Percentiles rank a stretch among this genome's conserved stretches.
Evolutionary conservation across 2,888 invertebrate genomes (phyloP).

Genomic region (Geotrupes spiniger): DNA sequence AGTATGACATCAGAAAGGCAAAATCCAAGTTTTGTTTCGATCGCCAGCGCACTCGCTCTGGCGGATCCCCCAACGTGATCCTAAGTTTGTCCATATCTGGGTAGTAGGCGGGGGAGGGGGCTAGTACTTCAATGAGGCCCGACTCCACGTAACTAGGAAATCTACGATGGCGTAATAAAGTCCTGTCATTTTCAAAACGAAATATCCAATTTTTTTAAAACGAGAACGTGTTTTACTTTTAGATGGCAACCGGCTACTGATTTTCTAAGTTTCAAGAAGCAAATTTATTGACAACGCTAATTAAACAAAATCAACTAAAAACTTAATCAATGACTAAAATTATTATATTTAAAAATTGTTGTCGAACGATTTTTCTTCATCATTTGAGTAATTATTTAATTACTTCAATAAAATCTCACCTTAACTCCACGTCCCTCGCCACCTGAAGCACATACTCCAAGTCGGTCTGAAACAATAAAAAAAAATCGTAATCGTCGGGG

Average conservation of each 20-base stretch:
- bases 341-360: too few species aligned
- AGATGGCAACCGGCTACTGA: too few species aligned
- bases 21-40: slow-evolving; percentile 95
- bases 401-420: slow-evolving; percentile 53
- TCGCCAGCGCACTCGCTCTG: slow-evolving; percentile 84
- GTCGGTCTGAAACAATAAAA: slow-evolving; percentile 61
- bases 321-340: too few species aligned
- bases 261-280: too few species aligned
- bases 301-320: too few species aligned
- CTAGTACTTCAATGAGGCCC: slow-evolving; percentile 85
- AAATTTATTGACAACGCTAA: too few species aligned
- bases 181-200: too few species aligned
- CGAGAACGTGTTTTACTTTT: too few species aligned
- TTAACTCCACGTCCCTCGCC: slow-evolving; percentile 71
- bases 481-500: too few species aligned
- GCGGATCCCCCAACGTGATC: slow-evolving; percentile 80
- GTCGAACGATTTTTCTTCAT: too few species aligned
- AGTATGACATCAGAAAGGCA: slow-evolving; percentile 92
- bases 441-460: slow-evolving; percentile 70
- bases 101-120: slow-evolving; percentile 83
- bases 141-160: slow-evolving; percentile 71
- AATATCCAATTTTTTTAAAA: too few species aligned
- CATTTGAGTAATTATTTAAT: slow-evolving; percentile 3
- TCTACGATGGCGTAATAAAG: slow-evolving; percentile 53
- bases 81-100: slow-evolving; percentile 78